phyloP scores from a whole-genome alignment of 2,113 vertebrate species.

The cattle (Bos taurus) region ARS-UCD2.0 NC_037329.1:47561001-47561500 shows the following conservation, averaged over 20 bases:
- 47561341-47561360: not conserved
- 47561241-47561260: not conserved
- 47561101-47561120: not conserved
- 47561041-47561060: not conserved
- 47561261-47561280: not conserved
- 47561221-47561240: not conserved
- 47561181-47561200: not conserved
- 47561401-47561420: not conserved
- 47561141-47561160: not conserved
- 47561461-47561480: slow-evolving; percentile 26
- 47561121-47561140: not conserved
- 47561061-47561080: not conserved
- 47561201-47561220: not conserved
- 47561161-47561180: not conserved
- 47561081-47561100: not conserved
- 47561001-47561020: not conserved
- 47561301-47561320: not conserved
- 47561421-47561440: not conserved
- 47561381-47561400: not conserved
- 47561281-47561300: not conserved
- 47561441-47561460: not conserved
- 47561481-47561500: slow-evolving; percentile 18
- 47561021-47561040: not conserved
- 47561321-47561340: not conserved
- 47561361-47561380: not conserved